Conservation (phyloP, 2,888 invertebrate genomes). For the Erannis defoliaria region DNA sequence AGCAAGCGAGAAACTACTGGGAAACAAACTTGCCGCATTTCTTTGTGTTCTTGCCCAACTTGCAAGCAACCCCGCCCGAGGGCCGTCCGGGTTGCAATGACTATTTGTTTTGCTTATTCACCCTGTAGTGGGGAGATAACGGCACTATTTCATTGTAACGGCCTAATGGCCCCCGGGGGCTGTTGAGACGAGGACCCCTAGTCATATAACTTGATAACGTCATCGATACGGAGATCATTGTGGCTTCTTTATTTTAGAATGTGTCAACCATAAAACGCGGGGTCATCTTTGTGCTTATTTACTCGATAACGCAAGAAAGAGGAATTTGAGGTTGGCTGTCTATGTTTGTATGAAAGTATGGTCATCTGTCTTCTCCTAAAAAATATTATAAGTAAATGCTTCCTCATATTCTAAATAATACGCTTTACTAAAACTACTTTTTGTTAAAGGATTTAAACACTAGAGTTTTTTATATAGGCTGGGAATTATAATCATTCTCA, state of each 20-base stretch:
- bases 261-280: slow-evolving; percentile 5
- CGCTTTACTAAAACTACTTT: too few relatives aligned
- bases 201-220: slow-evolving; percentile 40
- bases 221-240: slow-evolving; percentile 38
- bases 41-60: slow-evolving; percentile 2
- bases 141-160: slow-evolving; percentile 76
- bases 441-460: too few relatives aligned
- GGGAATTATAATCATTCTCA: too few relatives aligned
- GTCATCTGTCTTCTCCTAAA: too few relatives aligned
- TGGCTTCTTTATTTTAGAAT: slow-evolving; percentile 19
- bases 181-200: slow-evolving; percentile 42
- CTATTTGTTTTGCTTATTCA: slow-evolving; percentile 74
- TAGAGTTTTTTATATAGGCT: too few relatives aligned
- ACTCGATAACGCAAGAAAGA: too few relatives aligned
- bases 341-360: too few relatives aligned
- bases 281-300: neutral
- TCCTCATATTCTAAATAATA: too few relatives aligned
- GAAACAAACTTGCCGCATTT: slow-evolving; percentile 2
- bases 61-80: slow-evolving; percentile 15
- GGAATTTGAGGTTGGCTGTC: too few relatives aligned
- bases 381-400: too few relatives aligned
- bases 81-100: slow-evolving; percentile 41
- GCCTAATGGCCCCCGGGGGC: slow-evolving; percentile 70
- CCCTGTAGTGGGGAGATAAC: slow-evolving; percentile 67
- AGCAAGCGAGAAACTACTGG: too few relatives aligned